These are phyloP conservation scores for Helobdella robusta DNA, from an alignment of 2,888 invertebrate species.

Conservation along the genomic window DNA sequence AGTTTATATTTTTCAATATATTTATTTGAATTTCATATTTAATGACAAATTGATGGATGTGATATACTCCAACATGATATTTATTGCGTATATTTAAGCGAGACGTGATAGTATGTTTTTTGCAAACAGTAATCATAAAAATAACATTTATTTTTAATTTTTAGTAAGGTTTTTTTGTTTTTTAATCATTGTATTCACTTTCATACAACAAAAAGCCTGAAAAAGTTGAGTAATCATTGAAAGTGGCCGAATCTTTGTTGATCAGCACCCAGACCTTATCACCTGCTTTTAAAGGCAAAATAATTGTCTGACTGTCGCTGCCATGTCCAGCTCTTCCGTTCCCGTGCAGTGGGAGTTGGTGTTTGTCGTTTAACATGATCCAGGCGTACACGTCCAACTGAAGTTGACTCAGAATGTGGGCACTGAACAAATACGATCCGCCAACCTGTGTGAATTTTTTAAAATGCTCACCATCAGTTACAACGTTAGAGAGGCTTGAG, in stretches of 20 bases:
- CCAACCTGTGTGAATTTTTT: constrained; percentile 38
- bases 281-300: constrained; percentile 40
- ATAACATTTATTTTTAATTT: neutral
- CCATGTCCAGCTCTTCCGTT: constrained; percentile 45
- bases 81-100: no score
- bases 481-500: no score
- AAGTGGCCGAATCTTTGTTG: constrained; percentile 43
- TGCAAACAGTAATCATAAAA: neutral
- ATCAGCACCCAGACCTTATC: constrained; percentile 47
- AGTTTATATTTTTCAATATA: no score
- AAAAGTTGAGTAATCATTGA: constrained; percentile 47
- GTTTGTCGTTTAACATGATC: constrained; percentile 46
- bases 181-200: constrained; percentile 29
- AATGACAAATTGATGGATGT: no score
- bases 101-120: neutral
- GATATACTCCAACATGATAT: no score
- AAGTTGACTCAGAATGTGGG: constrained; percentile 44
- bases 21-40: no score
- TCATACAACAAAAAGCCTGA: constrained; percentile 45
- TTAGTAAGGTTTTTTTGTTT: neutral
- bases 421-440: constrained; percentile 46
- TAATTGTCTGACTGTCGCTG: constrained; percentile 45
- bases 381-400: constrained; percentile 45
- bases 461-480: no score
- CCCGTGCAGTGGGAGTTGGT: constrained; percentile 45